Base-by-base conservation (phyloP, 2,113 vertebrate genomes). In the Gymnorhina tibicen region DNA sequence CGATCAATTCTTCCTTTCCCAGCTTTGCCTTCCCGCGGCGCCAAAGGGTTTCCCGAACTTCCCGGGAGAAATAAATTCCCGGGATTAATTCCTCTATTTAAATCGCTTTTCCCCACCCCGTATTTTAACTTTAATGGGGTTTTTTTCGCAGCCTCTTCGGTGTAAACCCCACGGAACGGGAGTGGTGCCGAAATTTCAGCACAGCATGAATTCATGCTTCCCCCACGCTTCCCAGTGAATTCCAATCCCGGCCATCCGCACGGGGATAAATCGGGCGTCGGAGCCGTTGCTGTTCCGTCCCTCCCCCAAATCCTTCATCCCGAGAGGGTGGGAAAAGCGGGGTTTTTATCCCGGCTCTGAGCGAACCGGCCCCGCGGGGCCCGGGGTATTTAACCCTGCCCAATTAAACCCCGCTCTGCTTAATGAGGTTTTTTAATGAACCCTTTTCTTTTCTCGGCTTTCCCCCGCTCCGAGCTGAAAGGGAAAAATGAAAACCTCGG, bases 31-130 rank as follows among this genome's bases (percentile, higher is more conserved):
- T 77, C 35, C 42, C 0, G 5, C 14, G 7, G 1, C 6, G 18
- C 35, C 3, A 1, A 37, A 4, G 16, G 0, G 7, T 4, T 42
- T 4, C 56, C 16, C 33, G 42, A 41, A 24, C 0, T n/a, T 35
- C 28, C 11, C 2, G 2, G 79, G 11, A 50, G 7, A 5, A 70
- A 52, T 3, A 24, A 16, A n/a, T n/a, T n/a, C n/a, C 14, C 16
- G 17, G 4, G 4, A 49, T 35, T 21, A 19, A 30, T 9, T 19
- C n/a, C 67, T 30, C n/a, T 15, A 6, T 60, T 81, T 41, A 13
- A 70, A 82, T 49, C 11, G 1, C 4, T 66, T 52, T 24, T 2
- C 23, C 35, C 26, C 8, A 6, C 28, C 46, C 16, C 60, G 6
- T 44, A 47, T 23, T 74, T 78, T 12, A 1, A 53, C 66, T 52